Conservation (phyloP, 2,797 vertebrate genomes). For the Ispidina picta region DNA sequence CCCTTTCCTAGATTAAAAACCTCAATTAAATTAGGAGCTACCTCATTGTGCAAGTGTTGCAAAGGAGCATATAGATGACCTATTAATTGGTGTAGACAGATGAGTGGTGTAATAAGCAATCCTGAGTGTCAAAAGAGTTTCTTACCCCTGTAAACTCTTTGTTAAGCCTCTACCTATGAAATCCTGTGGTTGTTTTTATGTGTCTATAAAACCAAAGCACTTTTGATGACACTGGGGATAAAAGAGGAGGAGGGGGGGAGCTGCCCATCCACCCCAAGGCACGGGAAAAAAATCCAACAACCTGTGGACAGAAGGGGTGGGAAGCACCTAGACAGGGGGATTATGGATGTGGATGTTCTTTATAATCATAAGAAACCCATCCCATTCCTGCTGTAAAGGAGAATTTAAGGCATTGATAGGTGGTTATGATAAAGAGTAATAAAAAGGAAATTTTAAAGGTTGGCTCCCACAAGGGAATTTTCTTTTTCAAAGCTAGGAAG, state of each 20-base stretch:
- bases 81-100: slow-evolving; percentile 15
- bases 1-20: not conserved
- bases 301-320: not conserved
- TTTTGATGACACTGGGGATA: not conserved
- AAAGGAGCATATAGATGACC: not conserved
- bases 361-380: not conserved
- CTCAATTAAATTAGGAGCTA: not conserved
- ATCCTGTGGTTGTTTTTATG: not conserved
- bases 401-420: not conserved
- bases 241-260: not conserved
- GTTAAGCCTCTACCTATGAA: not conserved
- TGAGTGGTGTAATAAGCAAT: not conserved
- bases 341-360: not conserved
- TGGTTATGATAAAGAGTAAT: not conserved
- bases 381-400: not conserved
- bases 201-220: not conserved
- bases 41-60: not conserved
- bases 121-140: not conserved
- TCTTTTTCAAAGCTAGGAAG: not conserved
- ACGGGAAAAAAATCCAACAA: not conserved
- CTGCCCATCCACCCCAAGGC: not conserved
- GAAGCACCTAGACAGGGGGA: not conserved
- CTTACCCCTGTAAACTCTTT: not conserved
- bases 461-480: not conserved
- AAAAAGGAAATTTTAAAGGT: not conserved